These are phyloP conservation scores for Chunga burmeisteri DNA, from an alignment of 2,113 vertebrate genomes.

Conservation along the genomic window DNA sequence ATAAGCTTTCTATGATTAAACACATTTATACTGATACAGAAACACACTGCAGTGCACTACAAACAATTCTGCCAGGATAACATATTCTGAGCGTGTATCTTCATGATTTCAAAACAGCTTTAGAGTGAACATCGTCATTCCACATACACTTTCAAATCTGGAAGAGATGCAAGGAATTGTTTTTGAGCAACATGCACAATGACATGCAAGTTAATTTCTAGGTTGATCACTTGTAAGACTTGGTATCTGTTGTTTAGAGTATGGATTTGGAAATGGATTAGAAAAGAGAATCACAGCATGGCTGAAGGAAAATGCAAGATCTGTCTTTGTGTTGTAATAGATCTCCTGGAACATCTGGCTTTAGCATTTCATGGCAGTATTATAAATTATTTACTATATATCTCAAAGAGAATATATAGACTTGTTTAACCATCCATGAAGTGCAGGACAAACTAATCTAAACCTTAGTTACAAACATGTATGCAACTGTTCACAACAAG, in stretches of 20 bases:
- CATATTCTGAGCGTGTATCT: neutral
- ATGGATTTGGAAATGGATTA: neutral
- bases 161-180: neutral
- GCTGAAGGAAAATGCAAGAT: neutral
- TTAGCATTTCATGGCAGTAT: neutral
- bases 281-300: neutral
- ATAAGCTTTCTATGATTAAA: neutral
- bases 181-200: neutral
- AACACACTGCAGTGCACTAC: neutral
- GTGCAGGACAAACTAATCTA: neutral
- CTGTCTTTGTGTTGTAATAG: neutral
- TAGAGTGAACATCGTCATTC: neutral
- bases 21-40: neutral
- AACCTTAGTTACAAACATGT: neutral
- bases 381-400: neutral
- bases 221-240: neutral
- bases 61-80: neutral
- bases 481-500: neutral
- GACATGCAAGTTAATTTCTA: neutral
- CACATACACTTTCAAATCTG: neutral
- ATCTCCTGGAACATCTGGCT: neutral
- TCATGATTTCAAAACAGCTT: constrained; percentile 15
- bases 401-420: neutral
- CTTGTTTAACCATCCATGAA: neutral
- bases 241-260: neutral